Percentiles rank a stretch among this genome's conserved stretches.
These are phyloP conservation scores for Cyanoramphus novaezelandiae DNA, from an alignment of 2,113 vertebrate species.

Conservation along the genomic window DNA sequence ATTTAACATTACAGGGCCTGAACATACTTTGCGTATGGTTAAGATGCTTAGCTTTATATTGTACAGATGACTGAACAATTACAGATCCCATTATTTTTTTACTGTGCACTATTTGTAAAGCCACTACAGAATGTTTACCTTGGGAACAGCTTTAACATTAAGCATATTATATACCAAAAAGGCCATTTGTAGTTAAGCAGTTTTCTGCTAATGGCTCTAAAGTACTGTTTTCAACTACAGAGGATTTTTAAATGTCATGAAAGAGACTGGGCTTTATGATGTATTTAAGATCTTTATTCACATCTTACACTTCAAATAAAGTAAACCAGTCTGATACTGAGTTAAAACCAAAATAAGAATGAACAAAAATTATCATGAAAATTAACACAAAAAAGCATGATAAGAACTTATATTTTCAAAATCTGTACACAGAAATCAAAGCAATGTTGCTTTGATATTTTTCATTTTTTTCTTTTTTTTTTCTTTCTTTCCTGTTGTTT, in stretches of 20 bases:
- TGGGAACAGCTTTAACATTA: background rate
- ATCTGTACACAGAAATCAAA: background rate
- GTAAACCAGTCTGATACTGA: background rate
- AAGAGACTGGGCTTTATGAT: background rate
- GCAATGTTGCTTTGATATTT: background rate
- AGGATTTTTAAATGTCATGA: background rate
- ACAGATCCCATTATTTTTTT: background rate
- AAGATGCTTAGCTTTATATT: background rate
- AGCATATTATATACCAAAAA: background rate
- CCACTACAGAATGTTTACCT: background rate
- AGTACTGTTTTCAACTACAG: background rate
- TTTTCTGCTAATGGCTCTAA: conserved; percentile 27
- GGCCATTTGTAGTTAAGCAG: background rate
- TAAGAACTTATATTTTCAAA: background rate
- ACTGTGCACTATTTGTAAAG: conserved; percentile 24
- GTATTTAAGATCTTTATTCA: background rate
- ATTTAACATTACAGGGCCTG: background rate
- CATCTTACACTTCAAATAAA: background rate
- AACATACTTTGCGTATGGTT: background rate
- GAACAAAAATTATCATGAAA: background rate
- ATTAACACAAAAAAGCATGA: background rate
- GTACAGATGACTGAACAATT: background rate
- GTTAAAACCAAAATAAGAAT: background rate
- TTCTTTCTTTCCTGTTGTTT: background rate
- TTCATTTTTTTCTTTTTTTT: background rate